Evolutionary conservation across 2,888 invertebrate species (phyloP), one percentile per base, ranked within the genome.

Genomic region (Arctia plantaginis): DNA sequence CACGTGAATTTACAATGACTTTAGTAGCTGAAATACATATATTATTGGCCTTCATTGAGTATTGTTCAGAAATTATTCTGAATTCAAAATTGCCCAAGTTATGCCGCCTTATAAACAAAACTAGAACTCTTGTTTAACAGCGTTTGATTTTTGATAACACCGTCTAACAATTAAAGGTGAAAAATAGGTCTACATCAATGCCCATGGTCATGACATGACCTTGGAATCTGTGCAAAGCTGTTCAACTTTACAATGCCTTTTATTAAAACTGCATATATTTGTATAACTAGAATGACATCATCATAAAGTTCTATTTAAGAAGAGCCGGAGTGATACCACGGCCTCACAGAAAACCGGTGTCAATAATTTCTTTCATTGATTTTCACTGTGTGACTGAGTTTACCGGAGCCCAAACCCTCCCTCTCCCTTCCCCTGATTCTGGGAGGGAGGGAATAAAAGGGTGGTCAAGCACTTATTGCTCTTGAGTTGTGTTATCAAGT

Each of bases 61-160:
- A 55, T 35, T 62, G 30, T 18, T 55, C 20, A 10, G 47, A 68
- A 70, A 69, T 80, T 75, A 15, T 69, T 76, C 66, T 47, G 33
- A 39, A 72, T 79, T 77, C 78, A 77, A 80, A 81, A 80, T 69
- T 80, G 77, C 74, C 77, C 77, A 39, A 65, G 66, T 69, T 70
- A 69, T 77, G 75, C 76, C 79, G 79, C 77, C 83, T 86, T 85
- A 88, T 92, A 92, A 92, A 93, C 92, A 93, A 93, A 93, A 91
- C 92, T 91, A 92, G 93, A 93, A 93, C 91, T 85, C 80, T 80
- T 75, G 74, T 69, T 68, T 81, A 82, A 47, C 18, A 47, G 18
- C 51, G 33, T 30, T 62, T 30, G 1, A 44, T 0, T 71, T 23
- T 64, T 15, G 47, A 65, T 65, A 47, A 41, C 44, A 13, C 33